Evolutionary conservation across 2,113 vertebrate species (phyloP).

Genomic region (Chaetops frenatus): DNA sequence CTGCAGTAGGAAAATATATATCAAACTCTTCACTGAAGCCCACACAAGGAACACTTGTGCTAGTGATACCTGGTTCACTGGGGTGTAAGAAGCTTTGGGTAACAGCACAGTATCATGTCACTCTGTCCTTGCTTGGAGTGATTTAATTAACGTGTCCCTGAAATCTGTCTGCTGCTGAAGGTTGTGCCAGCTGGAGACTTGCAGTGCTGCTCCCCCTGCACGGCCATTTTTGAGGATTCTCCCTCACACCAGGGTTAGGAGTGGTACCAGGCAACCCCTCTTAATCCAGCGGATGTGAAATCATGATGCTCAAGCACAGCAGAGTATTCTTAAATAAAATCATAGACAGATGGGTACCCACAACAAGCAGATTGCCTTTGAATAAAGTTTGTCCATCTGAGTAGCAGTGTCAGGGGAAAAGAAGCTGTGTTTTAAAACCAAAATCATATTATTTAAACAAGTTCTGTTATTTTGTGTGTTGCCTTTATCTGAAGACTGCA

Average conservation of each 20-base stretch:
- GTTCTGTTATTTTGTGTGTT: not conserved
- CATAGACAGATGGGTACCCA: accelerated
- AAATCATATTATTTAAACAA: not conserved
- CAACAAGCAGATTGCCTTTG: not conserved
- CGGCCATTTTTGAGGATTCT: not conserved
- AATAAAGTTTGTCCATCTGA: not conserved
- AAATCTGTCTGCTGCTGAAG: not conserved
- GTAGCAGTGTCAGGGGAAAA: not conserved
- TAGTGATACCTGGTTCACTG: not conserved
- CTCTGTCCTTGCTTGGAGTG: not conserved
- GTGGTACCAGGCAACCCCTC: not conserved
- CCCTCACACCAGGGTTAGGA: not conserved
- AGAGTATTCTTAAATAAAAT: not conserved
- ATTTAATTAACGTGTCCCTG: not conserved
- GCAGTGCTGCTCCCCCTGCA: not conserved
- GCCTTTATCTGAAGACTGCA: conserved; percentile 15
- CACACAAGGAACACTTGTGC: not conserved
- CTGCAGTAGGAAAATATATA: not conserved
- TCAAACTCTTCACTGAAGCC: not conserved
- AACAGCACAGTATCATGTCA: not conserved
- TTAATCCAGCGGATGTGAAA: not conserved
- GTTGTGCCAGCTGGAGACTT: not conserved
- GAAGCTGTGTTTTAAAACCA: not conserved
- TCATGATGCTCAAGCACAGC: not conserved
- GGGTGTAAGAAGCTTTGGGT: not conserved